A percentile compares a stretch with the other conserved stretches of the same genome.
Conservation (phyloP, 2,888 invertebrate genomes). For the Trisateles emortualis region DNA sequence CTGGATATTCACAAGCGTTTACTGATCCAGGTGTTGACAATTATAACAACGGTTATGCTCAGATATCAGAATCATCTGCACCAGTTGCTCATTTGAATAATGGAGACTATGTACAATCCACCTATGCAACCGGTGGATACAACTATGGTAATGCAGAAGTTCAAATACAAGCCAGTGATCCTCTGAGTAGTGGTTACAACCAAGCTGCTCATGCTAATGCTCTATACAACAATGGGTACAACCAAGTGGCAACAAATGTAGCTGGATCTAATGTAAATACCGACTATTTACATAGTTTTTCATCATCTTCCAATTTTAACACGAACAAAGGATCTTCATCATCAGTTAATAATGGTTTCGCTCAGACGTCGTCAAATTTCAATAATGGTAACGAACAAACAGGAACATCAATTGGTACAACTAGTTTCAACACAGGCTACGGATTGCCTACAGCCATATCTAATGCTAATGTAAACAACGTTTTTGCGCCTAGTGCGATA, state of each 20-base stretch:
- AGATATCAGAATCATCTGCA: not conserved
- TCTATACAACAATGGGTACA: not conserved
- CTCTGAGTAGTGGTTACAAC: slow-evolving; percentile 3
- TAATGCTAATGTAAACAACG: not conserved
- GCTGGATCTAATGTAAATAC: slow-evolving; percentile 1
- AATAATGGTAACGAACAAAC: slow-evolving; percentile 4
- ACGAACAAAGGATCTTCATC: slow-evolving; percentile 9
- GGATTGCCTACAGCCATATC: not conserved
- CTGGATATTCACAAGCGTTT: slow-evolving; percentile 6
- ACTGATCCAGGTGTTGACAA: not conserved
- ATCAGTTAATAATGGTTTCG: slow-evolving; percentile 7
- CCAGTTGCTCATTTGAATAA: slow-evolving; percentile 6
- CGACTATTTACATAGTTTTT: not conserved
- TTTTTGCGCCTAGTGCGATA: not conserved
- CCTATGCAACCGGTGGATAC: not conserved
- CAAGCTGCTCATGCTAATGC: not conserved
- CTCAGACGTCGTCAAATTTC: not conserved
- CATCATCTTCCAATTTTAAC: not conserved
- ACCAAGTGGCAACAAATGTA: not conserved
- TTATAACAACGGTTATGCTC: not conserved
- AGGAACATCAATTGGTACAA: not conserved
- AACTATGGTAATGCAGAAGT: not conserved
- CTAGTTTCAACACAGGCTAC: slow-evolving; percentile 5
- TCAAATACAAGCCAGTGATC: not conserved
- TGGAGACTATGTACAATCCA: not conserved